These are phyloP conservation scores for Epinotia bilunana DNA, from an alignment of 2,888 invertebrate species.

Conservation along the genomic window DNA sequence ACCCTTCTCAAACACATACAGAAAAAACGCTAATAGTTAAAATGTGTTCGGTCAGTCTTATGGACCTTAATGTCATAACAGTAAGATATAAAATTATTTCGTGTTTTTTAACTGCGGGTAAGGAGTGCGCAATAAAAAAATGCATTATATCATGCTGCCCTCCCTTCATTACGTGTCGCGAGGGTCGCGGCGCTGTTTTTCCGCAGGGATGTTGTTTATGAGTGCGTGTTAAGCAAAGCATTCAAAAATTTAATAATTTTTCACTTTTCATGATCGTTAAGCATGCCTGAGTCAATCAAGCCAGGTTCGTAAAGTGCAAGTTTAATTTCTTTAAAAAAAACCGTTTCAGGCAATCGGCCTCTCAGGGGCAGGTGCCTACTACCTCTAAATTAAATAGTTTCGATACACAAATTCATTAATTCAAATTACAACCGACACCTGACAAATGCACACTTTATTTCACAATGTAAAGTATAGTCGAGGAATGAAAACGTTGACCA, in stretches of 20 bases:
- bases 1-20: slow-evolving; percentile 76
- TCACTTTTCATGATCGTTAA: slow-evolving; percentile 22
- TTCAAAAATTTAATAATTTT: slow-evolving; percentile 15
- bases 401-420: too few relatives aligned
- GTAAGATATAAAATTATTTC: slow-evolving; percentile 48
- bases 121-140: slow-evolving; percentile 83
- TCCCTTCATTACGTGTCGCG: slow-evolving; percentile 79
- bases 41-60: slow-evolving; percentile 64
- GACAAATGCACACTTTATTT: too few relatives aligned
- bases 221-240: slow-evolving; percentile 35
- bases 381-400: too few relatives aligned
- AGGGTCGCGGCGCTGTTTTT: slow-evolving; percentile 69
- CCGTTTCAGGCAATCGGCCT: too few relatives aligned
- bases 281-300: too few relatives aligned
- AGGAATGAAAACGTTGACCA: too few relatives aligned
- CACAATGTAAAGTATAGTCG: too few relatives aligned
- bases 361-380: too few relatives aligned
- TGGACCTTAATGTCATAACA: slow-evolving; percentile 36
- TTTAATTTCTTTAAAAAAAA: neutral
- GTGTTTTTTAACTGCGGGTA: slow-evolving; percentile 80
- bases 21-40: slow-evolving; percentile 81
- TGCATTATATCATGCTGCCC: slow-evolving; percentile 83
- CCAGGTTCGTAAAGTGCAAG: neutral
- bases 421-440: too few relatives aligned
- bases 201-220: slow-evolving; percentile 51